A percentile compares a stretch with the other conserved stretches of the same genome.
Conservation (phyloP, 2,888 invertebrate genomes). For the Patella depressa region DNA sequence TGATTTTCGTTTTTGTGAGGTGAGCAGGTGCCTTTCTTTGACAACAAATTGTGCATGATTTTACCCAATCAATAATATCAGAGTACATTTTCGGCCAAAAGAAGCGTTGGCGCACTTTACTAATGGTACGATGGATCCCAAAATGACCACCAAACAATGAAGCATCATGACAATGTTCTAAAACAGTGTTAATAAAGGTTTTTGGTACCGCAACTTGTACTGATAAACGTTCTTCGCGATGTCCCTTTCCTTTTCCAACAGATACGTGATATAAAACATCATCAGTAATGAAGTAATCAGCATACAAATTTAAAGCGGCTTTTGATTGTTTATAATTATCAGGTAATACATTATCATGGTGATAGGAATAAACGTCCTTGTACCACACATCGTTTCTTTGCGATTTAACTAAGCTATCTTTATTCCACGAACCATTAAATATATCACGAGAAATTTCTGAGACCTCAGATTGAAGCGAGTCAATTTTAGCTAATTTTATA, state of each 20-base stretch:
- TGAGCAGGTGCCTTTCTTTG: neutral
- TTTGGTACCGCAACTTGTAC: neutral
- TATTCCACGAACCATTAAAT: neutral
- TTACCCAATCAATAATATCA: neutral
- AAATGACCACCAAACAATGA: neutral
- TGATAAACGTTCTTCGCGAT: neutral
- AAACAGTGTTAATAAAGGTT: neutral
- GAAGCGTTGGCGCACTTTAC: neutral
- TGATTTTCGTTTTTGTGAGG: neutral
- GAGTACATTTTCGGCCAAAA: neutral
- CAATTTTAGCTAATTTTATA: neutral
- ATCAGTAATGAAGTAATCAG: neutral
- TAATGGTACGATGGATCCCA: neutral
- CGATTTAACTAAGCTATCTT: neutral
- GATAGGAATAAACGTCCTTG: neutral
- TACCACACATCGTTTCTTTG: neutral
- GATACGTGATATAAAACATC: neutral
- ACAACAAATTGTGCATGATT: conserved; percentile 1
- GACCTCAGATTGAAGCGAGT: neutral
- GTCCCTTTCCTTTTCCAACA: neutral
- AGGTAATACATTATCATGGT: neutral
- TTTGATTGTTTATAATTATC: neutral
- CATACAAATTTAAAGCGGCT: neutral
- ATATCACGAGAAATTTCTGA: neutral
- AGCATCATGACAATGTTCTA: neutral